A percentile compares a stretch with the other conserved stretches of the same genome.
Evolutionary conservation across 2,797 vertebrate species (phyloP).

Genomic region (Peromyscus nudipes): DNA sequence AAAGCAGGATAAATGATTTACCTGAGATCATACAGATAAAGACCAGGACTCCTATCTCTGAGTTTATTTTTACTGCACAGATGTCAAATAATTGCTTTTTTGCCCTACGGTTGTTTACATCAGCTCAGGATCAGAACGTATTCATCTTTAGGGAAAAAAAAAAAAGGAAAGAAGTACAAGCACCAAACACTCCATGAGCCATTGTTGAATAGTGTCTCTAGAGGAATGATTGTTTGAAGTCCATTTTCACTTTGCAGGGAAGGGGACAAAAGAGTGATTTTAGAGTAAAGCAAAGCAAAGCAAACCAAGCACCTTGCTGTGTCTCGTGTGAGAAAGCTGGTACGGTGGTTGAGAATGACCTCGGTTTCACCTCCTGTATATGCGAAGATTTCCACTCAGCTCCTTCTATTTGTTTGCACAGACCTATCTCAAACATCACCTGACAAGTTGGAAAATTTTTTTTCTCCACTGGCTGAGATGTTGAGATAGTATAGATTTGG

Average conservation of each 20-base stretch:
- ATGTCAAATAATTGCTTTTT: conserved; percentile 82
- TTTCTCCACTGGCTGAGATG: conserved; percentile 30
- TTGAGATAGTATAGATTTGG: conserved; percentile 32
- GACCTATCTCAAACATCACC: conserved; percentile 54
- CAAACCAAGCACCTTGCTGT: conserved; percentile 39
- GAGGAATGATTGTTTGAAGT: conserved; percentile 59
- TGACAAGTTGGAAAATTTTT: conserved; percentile 55
- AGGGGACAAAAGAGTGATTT: neutral
- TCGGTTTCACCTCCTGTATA: conserved; percentile 5
- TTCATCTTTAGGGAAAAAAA: conserved; percentile 65
- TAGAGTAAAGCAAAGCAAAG: neutral
- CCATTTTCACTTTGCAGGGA: conserved; percentile 45
- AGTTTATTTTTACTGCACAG: conserved; percentile 75
- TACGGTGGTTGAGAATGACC: conserved; percentile 43
- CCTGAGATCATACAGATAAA: conserved; percentile 79
- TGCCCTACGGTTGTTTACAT: conserved; percentile 74
- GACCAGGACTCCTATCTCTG: conserved; percentile 65
- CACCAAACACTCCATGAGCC: conserved; percentile 27
- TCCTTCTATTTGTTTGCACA: conserved; percentile 62
- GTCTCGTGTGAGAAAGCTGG: conserved; percentile 38
- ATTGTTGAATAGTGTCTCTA: conserved; percentile 29
- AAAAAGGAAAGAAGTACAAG: conserved; percentile 55
- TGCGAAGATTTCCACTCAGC: conserved; percentile 44
- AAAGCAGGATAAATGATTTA: conserved; percentile 79
- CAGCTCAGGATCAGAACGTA: conserved; percentile 67